Percentiles rank a stretch among this genome's conserved stretches.
phyloP scores from a whole-genome alignment of 1,140 invertebrate species.

The Yoshiicerus persimilis region DNA sequence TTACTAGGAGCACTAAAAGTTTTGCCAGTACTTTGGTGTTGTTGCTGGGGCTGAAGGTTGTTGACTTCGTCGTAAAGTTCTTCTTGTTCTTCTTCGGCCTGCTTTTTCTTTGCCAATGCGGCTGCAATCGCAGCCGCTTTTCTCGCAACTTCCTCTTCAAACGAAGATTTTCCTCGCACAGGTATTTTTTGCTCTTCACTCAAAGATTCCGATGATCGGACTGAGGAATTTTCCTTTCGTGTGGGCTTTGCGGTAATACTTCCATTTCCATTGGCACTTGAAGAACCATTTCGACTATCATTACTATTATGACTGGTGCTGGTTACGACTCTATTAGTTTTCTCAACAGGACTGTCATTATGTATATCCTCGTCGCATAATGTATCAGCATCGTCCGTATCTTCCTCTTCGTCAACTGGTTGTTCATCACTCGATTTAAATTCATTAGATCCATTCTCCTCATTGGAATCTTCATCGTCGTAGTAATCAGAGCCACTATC shows the following conservation, averaged over 20 bases:
- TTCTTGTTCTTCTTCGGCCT: constrained; percentile 18
- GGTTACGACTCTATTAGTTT: constrained; percentile 7
- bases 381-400: not conserved
- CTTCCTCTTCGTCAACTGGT: not conserved
- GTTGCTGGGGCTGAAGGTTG: constrained; percentile 30
- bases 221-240: not conserved
- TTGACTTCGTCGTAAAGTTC: constrained; percentile 32
- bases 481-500: constrained; percentile 12
- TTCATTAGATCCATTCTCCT: constrained; percentile 1
- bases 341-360: not conserved
- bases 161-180: not conserved
- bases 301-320: not conserved
- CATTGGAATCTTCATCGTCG: constrained; percentile 23
- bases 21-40: not conserved
- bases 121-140: constrained; percentile 29
- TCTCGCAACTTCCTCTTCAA: constrained; percentile 38
- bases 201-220: constrained; percentile 16
- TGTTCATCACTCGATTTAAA: constrained; percentile 11
- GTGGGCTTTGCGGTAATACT: not conserved
- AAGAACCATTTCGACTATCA: not conserved
- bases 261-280: not conserved
- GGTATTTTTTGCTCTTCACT: not conserved
- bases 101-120: not conserved
- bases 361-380: constrained; percentile 1
- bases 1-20: not conserved